A percentile compares a stretch with the other conserved stretches of the same genome.
Evolutionary conservation across 2,797 vertebrate genomes (phyloP).

Genomic region (Xenops minutus): DNA sequence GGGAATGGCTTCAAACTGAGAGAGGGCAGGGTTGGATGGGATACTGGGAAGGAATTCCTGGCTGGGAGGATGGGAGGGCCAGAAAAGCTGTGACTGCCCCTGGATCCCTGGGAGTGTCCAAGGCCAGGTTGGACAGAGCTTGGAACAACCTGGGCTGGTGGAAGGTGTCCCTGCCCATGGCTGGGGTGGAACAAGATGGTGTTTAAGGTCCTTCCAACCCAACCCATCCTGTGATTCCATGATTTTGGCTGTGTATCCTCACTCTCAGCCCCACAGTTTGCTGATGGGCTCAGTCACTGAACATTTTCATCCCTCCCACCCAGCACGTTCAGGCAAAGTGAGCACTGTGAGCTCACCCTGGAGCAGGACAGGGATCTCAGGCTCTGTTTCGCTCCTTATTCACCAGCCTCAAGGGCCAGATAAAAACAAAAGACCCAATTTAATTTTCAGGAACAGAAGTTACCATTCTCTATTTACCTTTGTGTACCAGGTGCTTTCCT

Average conservation of each 20-base stretch:
- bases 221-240: neutral
- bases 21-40: fast-evolving
- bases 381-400: neutral
- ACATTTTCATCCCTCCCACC: neutral
- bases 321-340: neutral
- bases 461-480: neutral
- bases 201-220: fast-evolving
- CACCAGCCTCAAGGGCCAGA: neutral
- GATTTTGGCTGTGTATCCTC: neutral
- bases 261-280: neutral
- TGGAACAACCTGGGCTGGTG: neutral
- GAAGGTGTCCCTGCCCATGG: neutral
- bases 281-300: neutral
- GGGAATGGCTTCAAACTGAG: neutral
- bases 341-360: fast-evolving
- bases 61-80: fast-evolving
- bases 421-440: neutral
- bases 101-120: neutral
- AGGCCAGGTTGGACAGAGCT: fast-evolving
- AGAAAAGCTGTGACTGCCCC: neutral
- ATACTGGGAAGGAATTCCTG: fast-evolving
- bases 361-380: neutral
- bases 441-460: neutral
- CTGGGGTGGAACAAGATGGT: fast-evolving
- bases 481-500: neutral